Base-by-base conservation (phyloP, 1,140 invertebrate genomes). In the Sinella curviseta region DNA sequence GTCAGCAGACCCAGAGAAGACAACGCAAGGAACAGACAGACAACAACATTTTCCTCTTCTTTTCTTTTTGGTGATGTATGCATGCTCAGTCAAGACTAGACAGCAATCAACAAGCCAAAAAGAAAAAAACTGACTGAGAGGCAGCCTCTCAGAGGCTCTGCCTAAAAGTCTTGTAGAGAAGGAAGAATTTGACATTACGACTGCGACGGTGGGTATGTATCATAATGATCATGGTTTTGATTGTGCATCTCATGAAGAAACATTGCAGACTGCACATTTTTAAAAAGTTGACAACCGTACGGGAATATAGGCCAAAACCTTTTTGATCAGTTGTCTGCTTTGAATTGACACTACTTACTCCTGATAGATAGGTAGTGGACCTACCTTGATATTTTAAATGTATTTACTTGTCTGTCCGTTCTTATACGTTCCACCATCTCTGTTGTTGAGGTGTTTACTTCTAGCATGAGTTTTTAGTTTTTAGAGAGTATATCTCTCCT, bases 1-100 rank as follows among this genome's bases (percentile, higher is more conserved):
- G 65, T 70, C 65, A 70, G 65, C 57, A 65, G 57, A n/a, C n/a
- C n/a, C n/a, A n/a, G n/a, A n/a, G 4, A 65, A 20, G 20, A 48
- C 39, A 12, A 20, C 14, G 26, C 26, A 4, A 65, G 39, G 39
- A 48, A 48, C 39, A 65, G 57, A 65, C 57, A 65, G 24, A n/a
- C 8, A n/a, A 65, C 57, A 65, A 65, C 8, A 65, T 48, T 8
- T 48, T 20, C 8, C 20, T 48, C 20, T 48, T 48, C 39, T 48
- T 8, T 48, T 20, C 8, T 20, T 48, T 48, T 48, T 48, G 39
- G 39, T 48, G 20, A 48, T 48, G 39, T 20, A 48, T 48, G 8
- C 39, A 20, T 48, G 39, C 20, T 48, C 39, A 48, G 8, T 48
- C 39, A 48, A 48, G 39, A 48, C 39, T 20, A 48, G 20, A 48